Evolutionary conservation across 2,113 vertebrate species (phyloP).

Genomic region (Pongo pygmaeus): DNA sequence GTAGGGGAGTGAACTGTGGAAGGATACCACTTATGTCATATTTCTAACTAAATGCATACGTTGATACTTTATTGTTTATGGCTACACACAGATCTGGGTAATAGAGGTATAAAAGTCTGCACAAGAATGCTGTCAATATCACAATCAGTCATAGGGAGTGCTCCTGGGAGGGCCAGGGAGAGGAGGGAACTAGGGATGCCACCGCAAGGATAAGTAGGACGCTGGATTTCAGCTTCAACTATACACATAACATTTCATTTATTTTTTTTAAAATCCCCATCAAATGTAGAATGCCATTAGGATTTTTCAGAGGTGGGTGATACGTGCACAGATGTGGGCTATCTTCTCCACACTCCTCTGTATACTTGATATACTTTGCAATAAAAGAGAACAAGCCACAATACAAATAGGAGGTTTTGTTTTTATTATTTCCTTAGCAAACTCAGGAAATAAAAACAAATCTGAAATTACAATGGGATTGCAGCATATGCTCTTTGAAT

Average conservation of each 20-base stretch:
- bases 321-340: neutral
- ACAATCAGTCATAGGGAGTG: neutral
- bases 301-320: neutral
- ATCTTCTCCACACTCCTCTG: neutral
- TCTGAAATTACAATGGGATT: slow-evolving; percentile 6
- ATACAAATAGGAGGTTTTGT: neutral
- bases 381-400: neutral
- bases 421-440: slow-evolving; percentile 31
- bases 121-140: neutral
- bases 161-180: neutral
- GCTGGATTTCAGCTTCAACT: neutral
- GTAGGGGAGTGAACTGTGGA: no score
- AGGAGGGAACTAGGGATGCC: neutral
- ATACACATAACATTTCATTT: fast-evolving
- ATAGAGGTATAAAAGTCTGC: neutral
- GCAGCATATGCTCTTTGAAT: slow-evolving; percentile 25
- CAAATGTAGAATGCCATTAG: neutral
- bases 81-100: neutral
- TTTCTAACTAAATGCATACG: neutral
- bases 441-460: slow-evolving; percentile 23
- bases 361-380: neutral
- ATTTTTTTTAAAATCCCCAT: neutral
- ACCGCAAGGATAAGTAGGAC: neutral
- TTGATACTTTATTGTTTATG: neutral
- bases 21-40: neutral